Percentiles rank a stretch among this genome's conserved stretches.
Evolutionary conservation across 35 echinoderm and acorn worm species (phyloP).

Genomic region (Stichopus chloronotus): DNA sequence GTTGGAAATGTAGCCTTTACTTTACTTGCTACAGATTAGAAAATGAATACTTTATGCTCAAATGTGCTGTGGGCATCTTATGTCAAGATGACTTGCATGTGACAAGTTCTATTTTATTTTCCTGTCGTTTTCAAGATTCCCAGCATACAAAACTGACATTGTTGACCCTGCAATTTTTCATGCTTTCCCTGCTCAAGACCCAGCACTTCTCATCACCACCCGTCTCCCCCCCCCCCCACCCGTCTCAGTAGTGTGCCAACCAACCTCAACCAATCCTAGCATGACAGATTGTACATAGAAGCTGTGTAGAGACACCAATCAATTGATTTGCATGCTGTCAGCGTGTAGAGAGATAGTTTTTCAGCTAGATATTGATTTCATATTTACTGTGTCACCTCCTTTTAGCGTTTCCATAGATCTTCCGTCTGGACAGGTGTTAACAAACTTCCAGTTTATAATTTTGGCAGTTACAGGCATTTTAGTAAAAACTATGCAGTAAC

Average conservation of each 20-base stretch:
- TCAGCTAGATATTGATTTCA: neutral
- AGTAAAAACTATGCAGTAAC: too few relatives aligned
- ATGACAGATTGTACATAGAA: neutral
- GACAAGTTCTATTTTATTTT: neutral
- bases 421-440: too few relatives aligned
- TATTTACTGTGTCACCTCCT: neutral
- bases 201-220: neutral
- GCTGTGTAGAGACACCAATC: neutral
- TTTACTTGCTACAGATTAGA: too few relatives aligned
- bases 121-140: neutral
- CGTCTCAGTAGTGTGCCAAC: neutral
- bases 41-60: too few relatives aligned
- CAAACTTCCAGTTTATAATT: too few relatives aligned
- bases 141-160: neutral
- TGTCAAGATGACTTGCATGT: neutral
- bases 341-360: neutral
- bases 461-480: too few relatives aligned
- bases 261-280: neutral
- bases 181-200: conserved; percentile 10
- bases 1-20: too few relatives aligned
- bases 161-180: neutral
- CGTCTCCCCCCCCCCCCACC: neutral
- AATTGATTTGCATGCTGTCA: neutral
- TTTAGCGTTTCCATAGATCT: too few relatives aligned
- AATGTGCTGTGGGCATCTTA: neutral